Conservation (phyloP, 2,797 vertebrate species). For the Enteromius afrohamiltoni region DNA sequence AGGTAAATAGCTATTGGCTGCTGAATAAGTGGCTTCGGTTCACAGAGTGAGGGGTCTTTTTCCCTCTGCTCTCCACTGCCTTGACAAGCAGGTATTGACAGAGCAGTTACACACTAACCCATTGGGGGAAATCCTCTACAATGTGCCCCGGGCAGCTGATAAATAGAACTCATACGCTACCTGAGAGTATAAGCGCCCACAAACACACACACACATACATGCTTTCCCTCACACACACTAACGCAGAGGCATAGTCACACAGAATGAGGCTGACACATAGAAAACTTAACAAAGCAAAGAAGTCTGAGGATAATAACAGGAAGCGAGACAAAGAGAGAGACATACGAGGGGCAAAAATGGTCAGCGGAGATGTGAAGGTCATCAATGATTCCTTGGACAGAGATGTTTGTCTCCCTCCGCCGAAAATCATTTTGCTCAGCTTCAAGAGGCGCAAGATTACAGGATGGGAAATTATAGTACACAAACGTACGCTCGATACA, state of each 20-base stretch:
- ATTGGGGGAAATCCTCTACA: constrained; percentile 85
- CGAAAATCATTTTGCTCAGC: constrained; percentile 36
- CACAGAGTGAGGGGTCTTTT: constrained; percentile 87
- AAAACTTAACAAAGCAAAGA: constrained; percentile 37
- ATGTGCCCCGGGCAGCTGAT: constrained; percentile 84
- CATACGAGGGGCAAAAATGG: constrained; percentile 31
- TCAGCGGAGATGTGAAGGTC: constrained; percentile 49
- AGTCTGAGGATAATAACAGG: constrained; percentile 59
- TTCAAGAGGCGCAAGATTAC: constrained; percentile 53
- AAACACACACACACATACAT: constrained; percentile 57
- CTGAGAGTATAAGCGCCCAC: constrained; percentile 73
- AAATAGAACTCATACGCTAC: constrained; percentile 82
- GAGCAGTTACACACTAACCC: constrained; percentile 95
- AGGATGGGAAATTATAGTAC: constrained; percentile 54
- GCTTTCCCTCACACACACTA: constrained; percentile 16
- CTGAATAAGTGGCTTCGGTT: constrained; percentile 95
- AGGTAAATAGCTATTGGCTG: constrained; percentile 99
- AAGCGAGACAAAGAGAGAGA: constrained; percentile 35
- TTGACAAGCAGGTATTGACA: constrained; percentile 97
- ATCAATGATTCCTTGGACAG: constrained; percentile 37
- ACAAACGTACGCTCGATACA: constrained; percentile 48
- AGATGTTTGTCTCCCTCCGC: constrained; percentile 38
- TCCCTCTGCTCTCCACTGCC: constrained; percentile 83
- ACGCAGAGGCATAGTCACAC: constrained; percentile 46
- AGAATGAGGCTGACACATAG: constrained; percentile 41